Base-by-base conservation (phyloP, 2,797 vertebrate genomes). In the Chlorospingus flavigularis region DNA sequence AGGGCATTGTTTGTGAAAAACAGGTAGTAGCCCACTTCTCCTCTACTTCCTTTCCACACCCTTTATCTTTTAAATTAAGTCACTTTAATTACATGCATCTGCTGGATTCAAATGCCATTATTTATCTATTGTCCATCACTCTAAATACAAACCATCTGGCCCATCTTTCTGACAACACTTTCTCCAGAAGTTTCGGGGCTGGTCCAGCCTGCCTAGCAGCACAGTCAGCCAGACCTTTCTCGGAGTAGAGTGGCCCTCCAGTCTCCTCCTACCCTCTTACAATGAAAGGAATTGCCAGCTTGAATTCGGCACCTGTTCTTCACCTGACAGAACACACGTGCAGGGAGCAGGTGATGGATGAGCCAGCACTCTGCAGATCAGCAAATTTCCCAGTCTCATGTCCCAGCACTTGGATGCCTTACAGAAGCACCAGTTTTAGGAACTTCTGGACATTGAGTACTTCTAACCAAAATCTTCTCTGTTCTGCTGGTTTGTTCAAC, bases 301-400 rank as follows among this genome's bases (percentile, higher is more conserved):
- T 55, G 13, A 55, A 54, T 76, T 60, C 68, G 42, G 10, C 21
- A 58, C 4, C 11, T 11, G 3, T 50, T 65, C 51, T 50, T 76
- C 58, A 68, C n/a, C 43, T 7, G 50, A 2, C 13, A 33, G 37
- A 60, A 2, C 0, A 2, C 33, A 50, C 3, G 0, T 10, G 13
- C 28, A 40, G 65, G 31, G 42, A 71, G 14, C 11, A 19, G 37
- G 23, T 14, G 37, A 21, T 5, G 35, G 21, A 30, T 17, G 58
- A 86, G 31, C 13, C 53, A 63, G 18, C 17, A 37, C 40, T 21
- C 25, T 39, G 28, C 45, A 48, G n/a, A 39, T 67, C 40, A n/a
- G 35, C 23, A 33, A 28, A 9, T n/a, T 7, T 31, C 50, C 24
- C 35, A 26, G 20, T 23, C 25, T 62, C 39, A 30, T 2, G 2